These are phyloP conservation scores for Galemys pyrenaicus DNA, from an alignment of 2,113 vertebrate species.

Conservation along the genomic window DNA sequence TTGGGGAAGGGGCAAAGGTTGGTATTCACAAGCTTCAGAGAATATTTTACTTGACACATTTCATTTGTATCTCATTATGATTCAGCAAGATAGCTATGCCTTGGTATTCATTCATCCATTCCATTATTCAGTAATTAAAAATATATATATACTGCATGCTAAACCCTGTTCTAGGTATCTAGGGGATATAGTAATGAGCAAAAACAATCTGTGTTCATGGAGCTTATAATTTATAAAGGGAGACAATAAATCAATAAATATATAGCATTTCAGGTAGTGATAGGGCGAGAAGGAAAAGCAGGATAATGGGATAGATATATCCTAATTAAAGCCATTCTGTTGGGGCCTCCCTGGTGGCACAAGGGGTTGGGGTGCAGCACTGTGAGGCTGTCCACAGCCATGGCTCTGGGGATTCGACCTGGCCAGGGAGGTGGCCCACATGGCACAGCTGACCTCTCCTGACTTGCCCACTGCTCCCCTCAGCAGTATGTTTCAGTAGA, in stretches of 20 bases:
- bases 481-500: too few relatives aligned
- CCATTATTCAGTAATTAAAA: conserved; percentile 33
- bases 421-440: too few relatives aligned
- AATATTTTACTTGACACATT: conserved; percentile 26
- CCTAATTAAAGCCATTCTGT: neutral
- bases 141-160: neutral
- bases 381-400: too few relatives aligned
- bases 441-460: too few relatives aligned
- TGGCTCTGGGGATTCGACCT: too few relatives aligned
- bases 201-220: neutral
- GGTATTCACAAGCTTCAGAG: neutral
- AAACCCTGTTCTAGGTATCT: neutral
- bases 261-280: neutral
- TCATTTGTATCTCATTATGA: neutral
- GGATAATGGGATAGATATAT: neutral
- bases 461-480: too few relatives aligned
- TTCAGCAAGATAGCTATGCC: neutral
- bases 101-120: neutral
- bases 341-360: too few relatives aligned
- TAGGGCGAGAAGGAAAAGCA: neutral
- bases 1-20: neutral
- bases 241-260: conserved; percentile 36
- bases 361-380: too few relatives aligned
- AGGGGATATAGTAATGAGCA: neutral
- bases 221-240: conserved; percentile 32